phyloP scores from a whole-genome alignment of 2,797 vertebrate species.

The Mycteria americana region DNA sequence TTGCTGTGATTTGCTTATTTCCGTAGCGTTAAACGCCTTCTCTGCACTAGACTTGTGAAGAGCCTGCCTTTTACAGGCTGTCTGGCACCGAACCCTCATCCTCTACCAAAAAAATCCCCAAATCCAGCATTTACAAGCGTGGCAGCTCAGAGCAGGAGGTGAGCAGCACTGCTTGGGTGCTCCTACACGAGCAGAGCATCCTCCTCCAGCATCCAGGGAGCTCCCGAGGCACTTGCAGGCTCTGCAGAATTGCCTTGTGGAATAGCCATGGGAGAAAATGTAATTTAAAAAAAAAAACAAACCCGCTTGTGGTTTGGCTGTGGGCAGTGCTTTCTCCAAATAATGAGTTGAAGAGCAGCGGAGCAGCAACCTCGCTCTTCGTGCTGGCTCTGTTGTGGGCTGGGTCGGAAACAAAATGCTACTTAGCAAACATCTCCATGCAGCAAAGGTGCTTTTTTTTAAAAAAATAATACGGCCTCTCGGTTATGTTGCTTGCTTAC shows the following conservation, averaged over 20 bases:
- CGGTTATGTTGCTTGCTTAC: background rate
- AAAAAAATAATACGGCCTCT: background rate
- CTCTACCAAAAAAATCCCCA: background rate
- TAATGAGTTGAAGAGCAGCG: background rate
- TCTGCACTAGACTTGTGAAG: background rate
- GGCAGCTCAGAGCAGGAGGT: background rate
- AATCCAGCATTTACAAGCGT: background rate
- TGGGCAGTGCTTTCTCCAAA: background rate
- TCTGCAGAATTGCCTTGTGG: background rate
- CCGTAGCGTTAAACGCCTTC: fast-evolving
- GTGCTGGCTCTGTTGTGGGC: background rate
- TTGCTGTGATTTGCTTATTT: background rate
- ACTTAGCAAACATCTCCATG: background rate
- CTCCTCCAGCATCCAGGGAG: background rate
- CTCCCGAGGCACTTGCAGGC: background rate
- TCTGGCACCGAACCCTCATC: background rate
- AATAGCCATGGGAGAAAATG: background rate
- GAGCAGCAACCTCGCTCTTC: fast-evolving
- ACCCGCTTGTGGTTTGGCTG: background rate
- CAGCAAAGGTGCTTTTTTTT: background rate
- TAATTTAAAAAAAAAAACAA: background rate
- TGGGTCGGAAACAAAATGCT: background rate
- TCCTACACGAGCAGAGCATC: background rate
- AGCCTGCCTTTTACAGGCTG: background rate
- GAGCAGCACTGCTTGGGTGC: background rate